Base-by-base conservation (phyloP, 1,140 invertebrate species). In the Drosophila navojoa region DNA sequence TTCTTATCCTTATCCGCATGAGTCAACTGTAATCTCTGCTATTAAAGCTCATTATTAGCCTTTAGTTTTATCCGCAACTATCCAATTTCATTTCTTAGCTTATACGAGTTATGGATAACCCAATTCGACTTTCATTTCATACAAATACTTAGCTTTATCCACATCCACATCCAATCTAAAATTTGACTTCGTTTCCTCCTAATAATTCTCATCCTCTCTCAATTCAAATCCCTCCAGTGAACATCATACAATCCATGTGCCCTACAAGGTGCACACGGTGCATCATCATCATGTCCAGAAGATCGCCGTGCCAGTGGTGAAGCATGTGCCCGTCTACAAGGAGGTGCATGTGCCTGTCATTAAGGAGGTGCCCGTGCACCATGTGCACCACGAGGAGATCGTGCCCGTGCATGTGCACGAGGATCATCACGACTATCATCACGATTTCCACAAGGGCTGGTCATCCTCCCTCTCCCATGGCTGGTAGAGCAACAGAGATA, bases 231-330 rank as follows among this genome's bases (percentile, higher is more conserved):
- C 53, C 76, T 7, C 15, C 89, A 95, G 94, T 84, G 92, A 94
- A 74, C 94, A 95, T 69, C 91, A 94, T 40, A 92, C 93, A 0
- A 93, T 95, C 66, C 94, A 95, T 79, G 94, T 95, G 13, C 94
- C 94, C 9, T 94, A 95, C 81, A 92, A 95, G 27, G 93, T 95
- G 5, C 94, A 95, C 76, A 94, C 94, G n/a, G 93, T 95, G 4
- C 94, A 95, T 79, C 94, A 95, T 85, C 94, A 94, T 82, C 94
- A 95, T 77, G 93, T 94, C 29, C 93, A 94, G 81, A 95, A 95
- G 80, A 76, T 94, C 11, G 87, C 90, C 11, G 89, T 91, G 55
- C 90, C 84, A 5, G 91, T 92, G 58, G 76, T 91, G 9, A 92
- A 92, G 60, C 90, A 92, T 50, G 91, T 92, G 47, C 91, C 90